These are phyloP conservation scores for Leptopilina clavipes DNA, from an alignment of 1,140 invertebrate species.

Conservation along the genomic window DNA sequence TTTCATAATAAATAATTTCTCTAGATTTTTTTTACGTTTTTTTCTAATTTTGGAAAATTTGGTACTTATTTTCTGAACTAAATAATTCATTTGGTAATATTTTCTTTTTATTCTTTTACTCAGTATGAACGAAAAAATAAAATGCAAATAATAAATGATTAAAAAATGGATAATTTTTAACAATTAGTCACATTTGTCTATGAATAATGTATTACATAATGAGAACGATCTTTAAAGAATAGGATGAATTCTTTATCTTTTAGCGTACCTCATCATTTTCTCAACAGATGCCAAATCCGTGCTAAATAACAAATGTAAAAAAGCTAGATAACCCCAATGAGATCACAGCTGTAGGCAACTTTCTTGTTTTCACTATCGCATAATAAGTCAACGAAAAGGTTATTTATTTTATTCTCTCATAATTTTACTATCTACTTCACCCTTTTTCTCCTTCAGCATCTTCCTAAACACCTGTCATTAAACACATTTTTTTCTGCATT, in stretches of 20 bases:
- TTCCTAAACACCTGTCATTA: neutral
- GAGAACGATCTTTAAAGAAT: neutral
- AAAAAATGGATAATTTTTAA: no score
- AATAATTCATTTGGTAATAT: no score
- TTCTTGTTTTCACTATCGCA: constrained; percentile 19
- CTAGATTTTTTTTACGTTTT: no score
- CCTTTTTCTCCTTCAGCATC: neutral
- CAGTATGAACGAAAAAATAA: no score
- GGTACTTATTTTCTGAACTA: no score
- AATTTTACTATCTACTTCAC: neutral
- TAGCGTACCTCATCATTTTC: neutral
- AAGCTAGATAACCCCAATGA: constrained; percentile 12
- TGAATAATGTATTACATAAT: neutral
- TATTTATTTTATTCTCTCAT: neutral
- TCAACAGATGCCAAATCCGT: constrained; percentile 15
- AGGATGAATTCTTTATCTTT: neutral
- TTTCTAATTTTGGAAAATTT: no score
- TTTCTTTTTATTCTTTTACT: no score
- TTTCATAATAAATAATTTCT: no score
- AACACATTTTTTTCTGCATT: no score
- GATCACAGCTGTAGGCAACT: constrained; percentile 3
- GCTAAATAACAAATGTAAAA: constrained; percentile 21
- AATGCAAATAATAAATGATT: no score
- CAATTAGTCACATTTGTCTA: neutral
- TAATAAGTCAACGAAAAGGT: neutral